Evolutionary conservation across 1,140 invertebrate species (phyloP), one percentile per base, ranked within the genome.

Genomic region (Oryctes rhinoceros): DNA sequence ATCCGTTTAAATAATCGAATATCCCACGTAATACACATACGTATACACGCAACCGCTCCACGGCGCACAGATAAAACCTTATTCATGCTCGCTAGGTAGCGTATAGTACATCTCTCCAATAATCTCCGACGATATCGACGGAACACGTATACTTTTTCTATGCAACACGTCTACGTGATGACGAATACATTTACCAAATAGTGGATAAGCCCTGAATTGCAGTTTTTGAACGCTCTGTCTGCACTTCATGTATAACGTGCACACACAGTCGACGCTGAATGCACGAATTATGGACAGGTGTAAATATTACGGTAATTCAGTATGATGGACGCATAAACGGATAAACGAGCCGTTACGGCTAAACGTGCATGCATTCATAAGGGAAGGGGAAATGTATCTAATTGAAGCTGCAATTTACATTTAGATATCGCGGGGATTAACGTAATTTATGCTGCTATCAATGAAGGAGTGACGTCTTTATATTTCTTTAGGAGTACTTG

Each of bases 141-240:
- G 13, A 71, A 71, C 65, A 71, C 65, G 65, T 71, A 71, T 35
- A 71, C 24, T 71, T 35, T 71, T 71, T 71, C 65, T 35, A 71
- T 1, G 65, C 10, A 71, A 35, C 24, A 35, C 65, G 65, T 15
- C 65, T 71, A 71, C 65, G 65, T 71, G 65, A 71, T 24, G 20
- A 24, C 65, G 65, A 71, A 71, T 71, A 15, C 65, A 71, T 71
- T 71, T 71, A 71, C 65, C 24, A 71, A 71, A 71, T 71, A 71
- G 24, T 24, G 20, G 35, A 71, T 71, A 71, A 71, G 37, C 65
- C 65, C 6, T 35, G 35, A 71, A 71, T 71, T 37, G 65, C 65
- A 71, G 65, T 71, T 71, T 24, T 30, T 37, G 65, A 71, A 71
- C 65, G 65, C 65, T 5, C 5, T 30, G 35, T 4, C 65, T 71